Evolutionary conservation across 2,113 vertebrate species (phyloP), one percentile per base, ranked within the genome.

Genomic region (Megatriorchis doriae): DNA sequence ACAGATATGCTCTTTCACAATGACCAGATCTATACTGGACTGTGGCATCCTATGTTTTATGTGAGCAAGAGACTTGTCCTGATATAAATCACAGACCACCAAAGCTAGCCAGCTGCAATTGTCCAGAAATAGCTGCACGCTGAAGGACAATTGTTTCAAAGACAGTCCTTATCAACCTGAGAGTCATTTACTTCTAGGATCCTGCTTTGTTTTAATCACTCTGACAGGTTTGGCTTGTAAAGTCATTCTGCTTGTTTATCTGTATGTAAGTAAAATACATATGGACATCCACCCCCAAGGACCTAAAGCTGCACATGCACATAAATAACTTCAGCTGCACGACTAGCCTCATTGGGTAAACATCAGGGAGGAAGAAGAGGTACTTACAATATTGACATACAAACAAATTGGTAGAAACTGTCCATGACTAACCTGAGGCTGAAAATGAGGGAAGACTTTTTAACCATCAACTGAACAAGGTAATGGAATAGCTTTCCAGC

Each of bases 81-180:
- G 26, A 36, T 65, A 80, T 82, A 96, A 95, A 96, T 94, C 92
- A 92, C 2, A 2, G 66, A 65, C 36, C 67, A 86, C 63, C 62
- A 73, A 86, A 93, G 53, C 45, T 27, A 74, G 38, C 45, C n/a
- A 4, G 63, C 83, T 84, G 65, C 68, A 68, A 61, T 36, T 85
- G 79, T 62, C 77, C 90, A 95, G 85, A 77, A 82, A 92, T 48
- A 90, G 79, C 85, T 74, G 73, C 47, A 47, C 0, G 1, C 47
- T 79, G 90, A 95, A 94, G 93, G 95, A 95, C 92, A 89, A 61
- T 77, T 62, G 59, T 81, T 93, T 92, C 96, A 93, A 90, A 93
- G 85, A 62, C 87, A 77, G 45, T 42, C 58, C 62, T 96, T 95
- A 86, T 95, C 82, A 86, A 88, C 59, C n/a, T 23, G 7, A 96